Evolutionary conservation across 2,797 vertebrate genomes (phyloP).

Genomic region (Pantherophis vulpinus): DNA sequence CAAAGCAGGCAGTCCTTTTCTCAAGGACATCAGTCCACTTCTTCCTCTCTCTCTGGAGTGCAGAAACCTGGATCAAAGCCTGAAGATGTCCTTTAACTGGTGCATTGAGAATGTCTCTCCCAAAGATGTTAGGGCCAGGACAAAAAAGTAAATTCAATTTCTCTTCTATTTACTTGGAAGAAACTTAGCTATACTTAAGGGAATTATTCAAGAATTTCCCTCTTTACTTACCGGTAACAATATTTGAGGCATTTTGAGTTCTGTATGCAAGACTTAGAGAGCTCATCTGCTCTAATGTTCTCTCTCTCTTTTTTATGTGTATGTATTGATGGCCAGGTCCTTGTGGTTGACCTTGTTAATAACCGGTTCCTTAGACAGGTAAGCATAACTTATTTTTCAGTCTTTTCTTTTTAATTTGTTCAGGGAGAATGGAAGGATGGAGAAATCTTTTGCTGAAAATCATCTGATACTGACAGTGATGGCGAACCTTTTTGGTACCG

Average conservation of each 20-base stretch:
- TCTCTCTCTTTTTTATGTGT: neutral
- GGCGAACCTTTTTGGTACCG: too few species aligned
- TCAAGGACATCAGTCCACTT: neutral
- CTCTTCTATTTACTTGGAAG: neutral
- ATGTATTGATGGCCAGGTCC: conserved; percentile 75
- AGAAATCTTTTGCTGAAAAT: neutral
- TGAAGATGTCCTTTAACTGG: neutral
- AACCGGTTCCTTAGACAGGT: conserved; percentile 95
- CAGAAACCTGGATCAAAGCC: neutral
- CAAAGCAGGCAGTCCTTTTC: neutral
- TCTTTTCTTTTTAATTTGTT: neutral
- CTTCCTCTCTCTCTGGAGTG: neutral
- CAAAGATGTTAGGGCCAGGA: neutral
- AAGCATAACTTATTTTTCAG: conserved; percentile 18
- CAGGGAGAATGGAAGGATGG: neutral
- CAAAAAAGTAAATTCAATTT: neutral
- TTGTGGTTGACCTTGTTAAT: conserved; percentile 93
- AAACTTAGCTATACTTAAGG: neutral
- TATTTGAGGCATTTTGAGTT: neutral
- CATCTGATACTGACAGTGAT: neutral
- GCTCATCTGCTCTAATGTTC: neutral
- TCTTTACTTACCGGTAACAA: neutral
- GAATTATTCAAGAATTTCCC: neutral
- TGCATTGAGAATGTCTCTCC: neutral
- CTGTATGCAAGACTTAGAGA: neutral